Percentiles rank a stretch among this genome's conserved stretches.
Evolutionary conservation across 2,888 invertebrate genomes (phyloP).

Genomic region (Eupithecia insigniata): DNA sequence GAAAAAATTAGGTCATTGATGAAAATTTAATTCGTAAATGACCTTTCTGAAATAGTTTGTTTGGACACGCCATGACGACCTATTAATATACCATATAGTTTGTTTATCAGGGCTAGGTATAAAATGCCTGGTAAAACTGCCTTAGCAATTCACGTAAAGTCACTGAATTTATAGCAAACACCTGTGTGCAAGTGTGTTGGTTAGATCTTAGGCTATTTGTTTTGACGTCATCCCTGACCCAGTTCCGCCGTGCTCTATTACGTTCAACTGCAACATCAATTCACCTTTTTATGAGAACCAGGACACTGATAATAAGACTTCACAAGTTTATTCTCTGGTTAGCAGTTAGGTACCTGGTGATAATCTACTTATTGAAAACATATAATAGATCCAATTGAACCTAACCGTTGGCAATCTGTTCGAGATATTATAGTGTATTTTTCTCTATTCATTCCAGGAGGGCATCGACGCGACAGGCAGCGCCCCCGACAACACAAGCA

Average conservation of each 20-base stretch:
- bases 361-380: background rate
- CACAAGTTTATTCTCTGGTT: background rate
- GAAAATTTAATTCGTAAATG: constrained; percentile 48
- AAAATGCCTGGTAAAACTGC: constrained; percentile 21
- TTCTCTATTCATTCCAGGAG: constrained; percentile 67
- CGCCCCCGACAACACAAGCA: constrained; percentile 60
- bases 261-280: background rate
- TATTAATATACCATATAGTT: constrained; percentile 42
- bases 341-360: background rate
- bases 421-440: background rate
- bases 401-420: background rate
- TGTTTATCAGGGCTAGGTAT: constrained; percentile 32
- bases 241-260: constrained; percentile 18
- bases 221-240: constrained; percentile 45
- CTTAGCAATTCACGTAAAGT: constrained; percentile 15
- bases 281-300: background rate
- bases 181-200: constrained; percentile 4
- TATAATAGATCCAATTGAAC: background rate
- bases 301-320: background rate
- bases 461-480: constrained; percentile 60
- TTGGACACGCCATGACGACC: constrained; percentile 51
- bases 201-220: constrained; percentile 28
- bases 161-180: constrained; percentile 4
- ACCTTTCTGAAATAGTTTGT: constrained; percentile 69
- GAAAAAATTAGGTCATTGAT: constrained; percentile 51